A percentile compares a stretch with the other conserved stretches of the same genome.
Conservation (phyloP, 2,797 vertebrate genomes). For the Trematomus bernacchii region DNA sequence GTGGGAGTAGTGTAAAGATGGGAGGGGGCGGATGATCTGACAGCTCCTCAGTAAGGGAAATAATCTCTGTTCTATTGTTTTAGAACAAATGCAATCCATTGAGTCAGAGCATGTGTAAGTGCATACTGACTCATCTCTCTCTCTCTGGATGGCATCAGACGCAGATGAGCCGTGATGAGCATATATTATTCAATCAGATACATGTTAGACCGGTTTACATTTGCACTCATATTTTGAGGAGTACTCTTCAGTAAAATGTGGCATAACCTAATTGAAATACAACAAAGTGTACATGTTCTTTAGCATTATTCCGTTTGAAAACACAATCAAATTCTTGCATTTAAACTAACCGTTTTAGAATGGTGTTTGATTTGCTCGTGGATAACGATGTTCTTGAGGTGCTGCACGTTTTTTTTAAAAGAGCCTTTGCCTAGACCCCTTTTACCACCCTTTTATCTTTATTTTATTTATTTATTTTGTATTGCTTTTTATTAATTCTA, state of each 20-base stretch:
- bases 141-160: conserved; percentile 42
- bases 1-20: conserved; percentile 75
- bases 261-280: not conserved
- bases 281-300: not conserved
- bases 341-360: not conserved
- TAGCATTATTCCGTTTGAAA: not conserved
- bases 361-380: not conserved
- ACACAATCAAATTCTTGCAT: not conserved
- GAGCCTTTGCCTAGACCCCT: too few relatives aligned
- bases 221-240: not conserved
- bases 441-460: too few relatives aligned
- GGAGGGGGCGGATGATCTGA: conserved; percentile 63
- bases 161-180: conserved; percentile 51
- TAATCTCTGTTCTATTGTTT: conserved; percentile 49
- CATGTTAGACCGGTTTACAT: conserved; percentile 15
- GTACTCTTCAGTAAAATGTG: not conserved
- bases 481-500: too few relatives aligned
- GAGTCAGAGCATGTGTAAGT: conserved; percentile 55
- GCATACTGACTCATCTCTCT: conserved; percentile 52
- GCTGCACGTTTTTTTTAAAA: conserved; percentile 1
- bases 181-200: conserved; percentile 16
- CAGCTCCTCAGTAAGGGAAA: conserved; percentile 51
- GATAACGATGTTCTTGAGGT: not conserved
- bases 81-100: conserved; percentile 31
- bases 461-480: too few relatives aligned